Evolutionary conservation across 1,140 invertebrate species (phyloP).

Genomic region (Psilanteris sp.): DNA sequence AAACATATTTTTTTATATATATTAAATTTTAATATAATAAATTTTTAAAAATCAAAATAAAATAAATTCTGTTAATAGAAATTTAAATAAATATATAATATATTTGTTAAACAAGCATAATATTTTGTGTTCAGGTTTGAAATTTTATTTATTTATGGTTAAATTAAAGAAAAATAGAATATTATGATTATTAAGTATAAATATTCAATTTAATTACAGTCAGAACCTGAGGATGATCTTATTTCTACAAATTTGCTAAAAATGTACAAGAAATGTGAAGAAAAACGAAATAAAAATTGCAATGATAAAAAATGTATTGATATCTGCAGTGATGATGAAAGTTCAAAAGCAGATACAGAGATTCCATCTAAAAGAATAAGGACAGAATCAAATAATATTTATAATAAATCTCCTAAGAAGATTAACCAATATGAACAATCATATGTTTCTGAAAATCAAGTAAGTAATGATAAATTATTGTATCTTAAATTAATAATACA

Average conservation of each 20-base stretch:
- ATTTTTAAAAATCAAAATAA: too few species aligned
- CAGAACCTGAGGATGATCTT: constrained; percentile 66
- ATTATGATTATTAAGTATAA: too few species aligned
- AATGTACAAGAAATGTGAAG: constrained; percentile 71
- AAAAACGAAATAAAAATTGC: constrained; percentile 74
- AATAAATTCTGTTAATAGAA: too few species aligned
- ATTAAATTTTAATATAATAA: too few species aligned
- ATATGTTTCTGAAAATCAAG: constrained; percentile 8
- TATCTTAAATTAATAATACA: constrained; percentile 6
- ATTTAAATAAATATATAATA: too few species aligned
- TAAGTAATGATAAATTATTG: constrained; percentile 1
- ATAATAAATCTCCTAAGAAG: constrained; percentile 46
- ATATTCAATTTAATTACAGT: too few species aligned
- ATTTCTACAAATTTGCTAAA: constrained; percentile 63
- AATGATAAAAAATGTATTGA: constrained; percentile 79
- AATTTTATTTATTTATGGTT: too few species aligned
- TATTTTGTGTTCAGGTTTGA: too few species aligned
- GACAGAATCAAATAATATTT: constrained; percentile 22
- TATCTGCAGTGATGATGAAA: constrained; percentile 79
- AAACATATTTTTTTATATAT: too few species aligned
- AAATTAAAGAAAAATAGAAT: too few species aligned
- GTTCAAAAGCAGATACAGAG: constrained; percentile 63
- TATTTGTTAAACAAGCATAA: too few species aligned
- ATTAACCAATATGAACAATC: constrained; percentile 7
- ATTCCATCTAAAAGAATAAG: constrained; percentile 43